Evolutionary conservation across 2,888 invertebrate species (phyloP).

Genomic region (Tetragonisca angustula): DNA sequence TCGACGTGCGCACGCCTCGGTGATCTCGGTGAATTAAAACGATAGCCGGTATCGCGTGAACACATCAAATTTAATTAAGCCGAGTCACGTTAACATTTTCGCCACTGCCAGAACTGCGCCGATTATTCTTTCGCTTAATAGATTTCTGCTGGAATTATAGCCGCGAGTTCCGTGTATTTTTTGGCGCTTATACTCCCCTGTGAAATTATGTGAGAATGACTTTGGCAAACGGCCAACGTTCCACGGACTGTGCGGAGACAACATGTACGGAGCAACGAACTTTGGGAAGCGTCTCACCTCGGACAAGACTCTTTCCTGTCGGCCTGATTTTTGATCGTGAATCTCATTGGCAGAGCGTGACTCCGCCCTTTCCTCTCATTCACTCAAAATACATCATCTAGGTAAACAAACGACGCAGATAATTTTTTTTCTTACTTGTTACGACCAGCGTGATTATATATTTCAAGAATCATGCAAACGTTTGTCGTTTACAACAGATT

Average conservation of each 20-base stretch:
- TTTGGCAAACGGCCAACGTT: slow-evolving; percentile 67
- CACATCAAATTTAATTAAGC: slow-evolving; percentile 49
- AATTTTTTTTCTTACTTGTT: background rate
- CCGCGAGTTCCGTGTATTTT: slow-evolving; percentile 55
- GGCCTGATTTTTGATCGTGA: slow-evolving; percentile 42
- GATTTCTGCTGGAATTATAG: slow-evolving; percentile 48
- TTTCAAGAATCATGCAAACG: background rate
- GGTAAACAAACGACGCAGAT: background rate
- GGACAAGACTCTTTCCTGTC: slow-evolving; percentile 57
- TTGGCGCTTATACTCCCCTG: slow-evolving; percentile 60
- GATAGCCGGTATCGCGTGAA: slow-evolving; percentile 29
- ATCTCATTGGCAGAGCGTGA: slow-evolving; percentile 10
- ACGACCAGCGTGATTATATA: background rate
- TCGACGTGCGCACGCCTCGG: slow-evolving; percentile 1
- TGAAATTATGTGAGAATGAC: slow-evolving; percentile 73
- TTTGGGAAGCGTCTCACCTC: slow-evolving; percentile 60
- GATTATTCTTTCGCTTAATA: slow-evolving; percentile 45
- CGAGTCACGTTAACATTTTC: slow-evolving; percentile 29
- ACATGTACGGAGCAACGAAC: slow-evolving; percentile 72
- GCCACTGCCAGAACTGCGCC: slow-evolving; percentile 13
- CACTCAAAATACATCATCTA: background rate
- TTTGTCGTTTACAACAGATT: background rate
- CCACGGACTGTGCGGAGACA: slow-evolving; percentile 68
- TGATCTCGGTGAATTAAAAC: slow-evolving; percentile 35
- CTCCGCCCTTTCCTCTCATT: background rate